phyloP scores from a whole-genome alignment of 2,888 invertebrate species.

The Drosophila nr. perissopoda region DNA sequence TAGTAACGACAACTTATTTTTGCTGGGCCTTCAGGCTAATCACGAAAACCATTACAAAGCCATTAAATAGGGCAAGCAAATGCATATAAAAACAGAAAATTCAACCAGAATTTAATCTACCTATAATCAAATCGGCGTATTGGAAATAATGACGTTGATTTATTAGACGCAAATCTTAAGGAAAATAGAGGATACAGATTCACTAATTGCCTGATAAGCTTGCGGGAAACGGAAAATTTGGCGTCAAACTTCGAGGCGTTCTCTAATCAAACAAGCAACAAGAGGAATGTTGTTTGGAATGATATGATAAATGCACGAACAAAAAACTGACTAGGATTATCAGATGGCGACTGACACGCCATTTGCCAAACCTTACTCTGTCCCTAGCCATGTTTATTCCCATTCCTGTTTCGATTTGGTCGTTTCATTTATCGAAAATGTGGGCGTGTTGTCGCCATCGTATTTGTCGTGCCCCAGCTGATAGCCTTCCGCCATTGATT shows the following conservation, averaged over 20 bases:
- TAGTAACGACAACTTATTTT: conserved; percentile 27
- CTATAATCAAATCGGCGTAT: conserved; percentile 48
- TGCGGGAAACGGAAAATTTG: conserved; percentile 37
- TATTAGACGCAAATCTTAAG: conserved; percentile 4
- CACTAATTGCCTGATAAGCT: conserved; percentile 56
- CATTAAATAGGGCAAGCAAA: conserved; percentile 71
- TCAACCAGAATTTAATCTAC: conserved; percentile 38
- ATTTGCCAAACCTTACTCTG: conserved; percentile 2
- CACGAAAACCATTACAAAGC: conserved; percentile 62
- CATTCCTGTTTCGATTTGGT: conserved; percentile 10
- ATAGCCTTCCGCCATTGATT: conserved; percentile 57
- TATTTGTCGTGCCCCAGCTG: conserved; percentile 23
- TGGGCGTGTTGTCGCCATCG: conserved; percentile 30
- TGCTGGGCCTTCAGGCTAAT: conserved; percentile 43
- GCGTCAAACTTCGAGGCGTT: conserved; percentile 21
- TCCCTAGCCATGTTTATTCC: not conserved
- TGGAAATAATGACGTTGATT: conserved; percentile 15
- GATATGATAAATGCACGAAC: conserved; percentile 53
- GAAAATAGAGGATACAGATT: conserved; percentile 31
- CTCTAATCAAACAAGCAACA: not conserved
- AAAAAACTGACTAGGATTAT: conserved; percentile 21
- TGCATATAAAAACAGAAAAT: conserved; percentile 39
- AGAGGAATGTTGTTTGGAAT: conserved; percentile 42
- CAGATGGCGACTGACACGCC: conserved; percentile 32
- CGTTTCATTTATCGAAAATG: conserved; percentile 31